phyloP scores from a whole-genome alignment of 2,888 invertebrate genomes.

The Malacosoma neustria region DNA sequence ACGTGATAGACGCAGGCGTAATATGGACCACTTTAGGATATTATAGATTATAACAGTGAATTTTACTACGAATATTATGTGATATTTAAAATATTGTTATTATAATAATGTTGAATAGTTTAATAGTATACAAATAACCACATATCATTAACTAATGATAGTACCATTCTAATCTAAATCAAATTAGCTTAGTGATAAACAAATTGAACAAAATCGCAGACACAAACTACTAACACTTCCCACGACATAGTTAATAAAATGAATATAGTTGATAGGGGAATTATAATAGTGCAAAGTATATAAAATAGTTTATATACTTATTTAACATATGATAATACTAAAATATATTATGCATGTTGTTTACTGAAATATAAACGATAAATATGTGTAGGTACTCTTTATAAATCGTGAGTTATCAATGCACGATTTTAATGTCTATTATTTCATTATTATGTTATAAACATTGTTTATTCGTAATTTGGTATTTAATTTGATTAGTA shows the following conservation, averaged over 20 bases:
- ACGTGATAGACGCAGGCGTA: conserved; percentile 35
- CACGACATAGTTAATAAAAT: not conserved
- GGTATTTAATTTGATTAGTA: too few species aligned
- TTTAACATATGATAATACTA: not conserved
- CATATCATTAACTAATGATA: conserved; percentile 67
- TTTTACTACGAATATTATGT: conserved; percentile 68
- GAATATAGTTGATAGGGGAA: not conserved
- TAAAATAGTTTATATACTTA: not conserved
- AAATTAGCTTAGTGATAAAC: conserved; percentile 8
- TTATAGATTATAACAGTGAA: conserved; percentile 43
- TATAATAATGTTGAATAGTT: conserved; percentile 59
- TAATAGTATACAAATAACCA: conserved; percentile 56
- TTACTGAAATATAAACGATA: too few species aligned
- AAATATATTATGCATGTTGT: not conserved
- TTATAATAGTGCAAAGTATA: not conserved
- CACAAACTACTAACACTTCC: not conserved
- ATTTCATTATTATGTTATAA: too few species aligned
- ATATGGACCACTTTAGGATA: conserved; percentile 61
- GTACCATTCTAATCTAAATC: conserved; percentile 26
- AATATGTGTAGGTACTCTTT: too few species aligned
- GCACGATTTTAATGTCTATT: too few species aligned
- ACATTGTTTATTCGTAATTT: too few species aligned
- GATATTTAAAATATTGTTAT: conserved; percentile 57
- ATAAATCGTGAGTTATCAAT: too few species aligned
- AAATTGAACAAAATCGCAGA: not conserved